Base-by-base conservation (phyloP, 2,888 invertebrate genomes). In the Melipona bicolor region DNA sequence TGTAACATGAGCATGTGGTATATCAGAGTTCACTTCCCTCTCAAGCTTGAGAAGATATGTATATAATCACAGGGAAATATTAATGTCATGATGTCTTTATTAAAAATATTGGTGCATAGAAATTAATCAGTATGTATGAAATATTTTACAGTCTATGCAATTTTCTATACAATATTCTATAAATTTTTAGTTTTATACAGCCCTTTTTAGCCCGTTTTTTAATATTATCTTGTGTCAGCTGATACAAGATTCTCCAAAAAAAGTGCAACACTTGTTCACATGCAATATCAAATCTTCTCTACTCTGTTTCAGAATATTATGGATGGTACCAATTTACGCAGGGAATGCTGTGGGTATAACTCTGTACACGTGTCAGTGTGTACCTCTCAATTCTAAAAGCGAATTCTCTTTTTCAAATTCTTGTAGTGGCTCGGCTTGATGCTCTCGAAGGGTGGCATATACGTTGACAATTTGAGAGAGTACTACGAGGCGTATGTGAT, bases 241-340 rank as follows among this genome's bases (percentile, higher is more conserved):
- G 43, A 9, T 11, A 43, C 43, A 43, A 9, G 43, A 43, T 43
- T 43, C 11, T 43, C 9, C 9, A 43, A 43, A 32, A 32, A 43
- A 2, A 43, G 43, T 36, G 43, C 9, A 43, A 43, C 43, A 43
- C 43, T 43, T 43, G 43, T 43, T 43, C 43, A 43, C 43, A 43
- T 9, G 11, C 21, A 17, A 27, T 61, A 64, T n/a, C 19, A 13
- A 27, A 36, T 9, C 43, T 79, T 65, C 62, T 56, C 6, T 77
- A 77, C 74, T 84, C 77, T 90, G 88, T 88, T 95, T 88, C 95
- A 98, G 98, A 94, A 97, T 99, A 94, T 94, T 99, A 89, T 99
- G 99, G 98, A 99, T 99, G 99, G 99, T 99, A 76, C 99, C 99
- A 84, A 98, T 99, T 91, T 99, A 99, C 96, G 98, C 98, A 62